A percentile compares a stretch with the other conserved stretches of the same genome.
phyloP scores from a whole-genome alignment of 2,888 invertebrate genomes.

The Phortica okadai region DNA sequence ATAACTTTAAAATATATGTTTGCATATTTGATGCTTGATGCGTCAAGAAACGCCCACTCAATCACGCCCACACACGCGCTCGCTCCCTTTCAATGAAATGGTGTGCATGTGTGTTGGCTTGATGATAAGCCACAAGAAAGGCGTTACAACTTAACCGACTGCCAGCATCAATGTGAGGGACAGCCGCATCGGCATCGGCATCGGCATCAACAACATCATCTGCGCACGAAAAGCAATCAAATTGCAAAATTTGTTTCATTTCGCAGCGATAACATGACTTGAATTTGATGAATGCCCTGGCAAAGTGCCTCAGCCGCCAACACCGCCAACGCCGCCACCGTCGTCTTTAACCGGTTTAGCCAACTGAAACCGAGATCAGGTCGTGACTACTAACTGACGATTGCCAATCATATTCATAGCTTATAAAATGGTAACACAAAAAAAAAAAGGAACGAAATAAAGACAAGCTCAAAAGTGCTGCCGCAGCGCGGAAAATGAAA shows the following conservation, averaged over 20 bases:
- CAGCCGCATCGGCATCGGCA: neutral
- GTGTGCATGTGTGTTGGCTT: neutral
- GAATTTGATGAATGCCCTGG: slow-evolving; percentile 69
- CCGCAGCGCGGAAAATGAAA: slow-evolving; percentile 67
- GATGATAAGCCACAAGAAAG: neutral
- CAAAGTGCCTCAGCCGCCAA: slow-evolving; percentile 44
- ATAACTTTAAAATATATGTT: slow-evolving; percentile 49
- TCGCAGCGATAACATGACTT: slow-evolving; percentile 69
- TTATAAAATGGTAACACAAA: slow-evolving; percentile 54
- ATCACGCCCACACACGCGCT: neutral
- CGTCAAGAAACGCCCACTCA: neutral
- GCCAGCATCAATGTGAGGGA: neutral
- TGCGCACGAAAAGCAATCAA: slow-evolving; percentile 66
- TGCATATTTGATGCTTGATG: slow-evolving; percentile 27
- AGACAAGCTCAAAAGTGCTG: slow-evolving; percentile 22
- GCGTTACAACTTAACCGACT: neutral
- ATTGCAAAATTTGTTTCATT: slow-evolving; percentile 69
- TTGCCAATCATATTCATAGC: slow-evolving; percentile 25
- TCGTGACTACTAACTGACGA: slow-evolving; percentile 33
- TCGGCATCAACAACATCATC: slow-evolving; percentile 48
- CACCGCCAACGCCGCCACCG: slow-evolving; percentile 37
- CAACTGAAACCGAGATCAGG: neutral
- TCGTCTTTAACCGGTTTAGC: neutral
- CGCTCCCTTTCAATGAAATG: neutral
- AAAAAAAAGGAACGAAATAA: slow-evolving; percentile 47